These are phyloP conservation scores for Kryptopterus vitreolus DNA, from an alignment of 2,797 vertebrate genomes.

Conservation along the genomic window DNA sequence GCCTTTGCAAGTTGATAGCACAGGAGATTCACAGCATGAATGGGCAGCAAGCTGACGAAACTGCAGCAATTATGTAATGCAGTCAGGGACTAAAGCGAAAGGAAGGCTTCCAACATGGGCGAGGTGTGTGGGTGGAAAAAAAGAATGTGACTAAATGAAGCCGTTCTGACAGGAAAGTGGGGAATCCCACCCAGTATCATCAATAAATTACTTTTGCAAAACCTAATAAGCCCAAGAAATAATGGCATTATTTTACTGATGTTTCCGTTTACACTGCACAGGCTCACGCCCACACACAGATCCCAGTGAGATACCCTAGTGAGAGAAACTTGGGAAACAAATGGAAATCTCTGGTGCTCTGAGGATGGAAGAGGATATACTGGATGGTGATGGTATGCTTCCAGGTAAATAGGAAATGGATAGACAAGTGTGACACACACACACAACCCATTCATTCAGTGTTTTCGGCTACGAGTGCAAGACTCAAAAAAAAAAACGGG, in stretches of 20 bases:
- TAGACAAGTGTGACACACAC: background rate
- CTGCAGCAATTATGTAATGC: background rate
- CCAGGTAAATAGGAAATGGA: constrained; percentile 48
- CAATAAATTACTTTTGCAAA: background rate
- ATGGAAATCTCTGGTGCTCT: constrained; percentile 29
- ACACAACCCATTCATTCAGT: too few relatives aligned
- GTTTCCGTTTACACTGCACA: background rate
- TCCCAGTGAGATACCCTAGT: constrained; percentile 25
- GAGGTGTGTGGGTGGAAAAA: background rate
- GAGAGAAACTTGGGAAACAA: constrained; percentile 42
- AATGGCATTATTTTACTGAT: background rate
- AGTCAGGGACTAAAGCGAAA: background rate
- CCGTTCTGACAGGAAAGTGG: background rate
- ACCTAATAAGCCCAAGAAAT: background rate
- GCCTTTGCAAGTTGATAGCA: background rate
- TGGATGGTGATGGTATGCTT: constrained; percentile 46
- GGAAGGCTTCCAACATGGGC: background rate
- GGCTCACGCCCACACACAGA: background rate
- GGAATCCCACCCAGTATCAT: background rate
- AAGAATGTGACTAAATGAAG: too few relatives aligned
- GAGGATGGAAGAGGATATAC: constrained; percentile 25
- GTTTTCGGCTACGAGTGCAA: background rate
- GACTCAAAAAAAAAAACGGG: constrained; percentile 5
- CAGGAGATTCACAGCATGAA: background rate
- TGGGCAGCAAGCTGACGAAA: background rate